Percentiles rank a stretch among this genome's conserved stretches.
These are phyloP conservation scores for Chaetogeoica ovagalla DNA, from an alignment of 2,888 invertebrate genomes.

Conservation along the genomic window DNA sequence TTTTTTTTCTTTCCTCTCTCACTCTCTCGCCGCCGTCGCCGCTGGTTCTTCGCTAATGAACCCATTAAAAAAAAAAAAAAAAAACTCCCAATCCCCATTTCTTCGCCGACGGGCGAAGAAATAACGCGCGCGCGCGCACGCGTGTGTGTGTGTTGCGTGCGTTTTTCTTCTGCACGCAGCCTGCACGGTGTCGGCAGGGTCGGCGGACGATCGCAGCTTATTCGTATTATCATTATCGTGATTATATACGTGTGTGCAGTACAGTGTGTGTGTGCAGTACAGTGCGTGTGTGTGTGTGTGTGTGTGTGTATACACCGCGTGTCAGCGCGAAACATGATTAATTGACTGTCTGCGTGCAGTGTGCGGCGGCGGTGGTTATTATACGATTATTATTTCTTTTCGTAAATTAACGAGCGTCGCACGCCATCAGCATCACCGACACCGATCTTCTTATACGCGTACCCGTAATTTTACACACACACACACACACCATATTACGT, in stretches of 20 bases:
- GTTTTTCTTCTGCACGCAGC: not conserved
- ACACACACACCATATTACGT: not conserved
- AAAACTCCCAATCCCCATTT: not conserved
- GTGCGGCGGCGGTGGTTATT: constrained; percentile 3
- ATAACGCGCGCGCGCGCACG: too few species aligned
- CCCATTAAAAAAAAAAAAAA: constrained; percentile 45
- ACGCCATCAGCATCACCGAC: not conserved
- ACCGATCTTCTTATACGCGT: not conserved
- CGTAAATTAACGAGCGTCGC: constrained; percentile 49
- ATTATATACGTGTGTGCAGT: not conserved
- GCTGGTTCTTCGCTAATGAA: constrained; percentile 42
- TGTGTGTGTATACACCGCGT: constrained; percentile 12
- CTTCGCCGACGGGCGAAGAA: constrained; percentile 20
- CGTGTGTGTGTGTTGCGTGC: not conserved
- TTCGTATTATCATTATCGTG: constrained; percentile 33
- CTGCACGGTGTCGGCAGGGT: not conserved
- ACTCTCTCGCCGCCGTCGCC: not conserved
- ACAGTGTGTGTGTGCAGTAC: not conserved
- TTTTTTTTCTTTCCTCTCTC: not conserved
- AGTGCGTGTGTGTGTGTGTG: constrained; percentile 7
- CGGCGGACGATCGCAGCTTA: not conserved
- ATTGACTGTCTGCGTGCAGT: constrained; percentile 17
- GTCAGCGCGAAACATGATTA: constrained; percentile 53
- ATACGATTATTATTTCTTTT: constrained; percentile 35
- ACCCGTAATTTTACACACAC: constrained; percentile 39